Evolutionary conservation across 2,888 invertebrate genomes (phyloP).

Genomic region (Nomada fabriciana): DNA sequence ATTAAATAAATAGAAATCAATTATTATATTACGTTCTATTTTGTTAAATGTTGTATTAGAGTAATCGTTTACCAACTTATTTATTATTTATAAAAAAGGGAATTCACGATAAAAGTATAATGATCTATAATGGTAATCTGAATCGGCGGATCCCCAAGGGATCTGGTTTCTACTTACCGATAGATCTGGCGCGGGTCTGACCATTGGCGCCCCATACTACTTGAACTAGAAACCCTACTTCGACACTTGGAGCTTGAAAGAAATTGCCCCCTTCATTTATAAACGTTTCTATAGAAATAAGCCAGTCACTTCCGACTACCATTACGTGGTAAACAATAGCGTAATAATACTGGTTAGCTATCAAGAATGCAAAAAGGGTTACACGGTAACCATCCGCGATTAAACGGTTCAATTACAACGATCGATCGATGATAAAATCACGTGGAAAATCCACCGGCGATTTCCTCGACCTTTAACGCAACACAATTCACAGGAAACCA

Average conservation of each 20-base stretch:
- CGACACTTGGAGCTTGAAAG: background rate
- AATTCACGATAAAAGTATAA: too few relatives aligned
- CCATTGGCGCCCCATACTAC: slow-evolving; percentile 49
- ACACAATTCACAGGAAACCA: slow-evolving; percentile 24
- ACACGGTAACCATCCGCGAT: slow-evolving; percentile 4
- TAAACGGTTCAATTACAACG: slow-evolving; percentile 27
- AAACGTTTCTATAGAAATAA: background rate
- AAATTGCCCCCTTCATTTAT: background rate
- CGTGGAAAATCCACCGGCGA: slow-evolving; percentile 24
- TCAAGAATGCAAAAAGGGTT: slow-evolving; percentile 10
- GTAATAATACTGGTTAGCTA: background rate
- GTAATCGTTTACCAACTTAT: too few relatives aligned
- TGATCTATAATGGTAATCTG: background rate
- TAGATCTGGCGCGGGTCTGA: slow-evolving; percentile 44
- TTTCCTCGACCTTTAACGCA: slow-evolving; percentile 17
- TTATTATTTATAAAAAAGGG: too few relatives aligned
- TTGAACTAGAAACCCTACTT: slow-evolving; percentile 22
- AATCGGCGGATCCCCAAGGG: background rate
- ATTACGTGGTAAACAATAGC: background rate
- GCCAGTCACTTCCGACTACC: background rate
- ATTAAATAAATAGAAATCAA: too few relatives aligned
- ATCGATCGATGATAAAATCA: slow-evolving; percentile 25
- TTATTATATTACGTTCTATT: too few relatives aligned
- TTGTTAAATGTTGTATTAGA: too few relatives aligned
- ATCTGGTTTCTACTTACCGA: background rate